Evolutionary conservation across 2,888 invertebrate species (phyloP).

Genomic region (Dryomyza anilis): DNA sequence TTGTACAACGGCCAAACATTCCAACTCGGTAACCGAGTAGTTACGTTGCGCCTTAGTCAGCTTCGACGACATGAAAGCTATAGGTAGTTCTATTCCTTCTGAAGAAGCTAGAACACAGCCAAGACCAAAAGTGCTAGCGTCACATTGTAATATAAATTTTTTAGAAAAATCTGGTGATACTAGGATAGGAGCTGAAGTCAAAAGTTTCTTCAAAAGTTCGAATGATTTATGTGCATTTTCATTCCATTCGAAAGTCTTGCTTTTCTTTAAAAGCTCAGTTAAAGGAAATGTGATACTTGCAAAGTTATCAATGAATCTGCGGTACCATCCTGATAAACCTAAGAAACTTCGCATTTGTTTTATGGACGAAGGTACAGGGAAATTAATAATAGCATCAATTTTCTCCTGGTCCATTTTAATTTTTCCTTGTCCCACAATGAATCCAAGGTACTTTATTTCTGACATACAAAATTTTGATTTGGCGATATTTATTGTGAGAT

Average conservation of each 20-base stretch:
- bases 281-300: neutral
- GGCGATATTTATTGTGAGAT: no score
- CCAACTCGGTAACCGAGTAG: constrained; percentile 8
- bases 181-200: no score
- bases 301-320: constrained; percentile 10
- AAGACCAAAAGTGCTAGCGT: no score
- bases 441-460: no score
- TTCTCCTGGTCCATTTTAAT: neutral
- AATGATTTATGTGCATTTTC: no score
- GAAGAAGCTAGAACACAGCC: no score
- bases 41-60: constrained; percentile 27
- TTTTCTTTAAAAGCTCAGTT: constrained; percentile 7
- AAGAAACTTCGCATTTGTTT: no score
- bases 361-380: neutral
- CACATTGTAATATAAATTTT: no score
- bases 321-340: neutral
- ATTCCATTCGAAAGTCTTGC: constrained; percentile 5
- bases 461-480: no score
- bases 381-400: neutral
- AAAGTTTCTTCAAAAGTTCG: no score
- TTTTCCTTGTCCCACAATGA: neutral
- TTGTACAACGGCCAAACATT: constrained; percentile 21
- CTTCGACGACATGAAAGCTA: constrained; percentile 31
- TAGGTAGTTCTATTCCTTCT: no score
- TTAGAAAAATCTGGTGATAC: no score